Conservation (phyloP, 2,888 invertebrate genomes). For the Melanargia galathea region DNA sequence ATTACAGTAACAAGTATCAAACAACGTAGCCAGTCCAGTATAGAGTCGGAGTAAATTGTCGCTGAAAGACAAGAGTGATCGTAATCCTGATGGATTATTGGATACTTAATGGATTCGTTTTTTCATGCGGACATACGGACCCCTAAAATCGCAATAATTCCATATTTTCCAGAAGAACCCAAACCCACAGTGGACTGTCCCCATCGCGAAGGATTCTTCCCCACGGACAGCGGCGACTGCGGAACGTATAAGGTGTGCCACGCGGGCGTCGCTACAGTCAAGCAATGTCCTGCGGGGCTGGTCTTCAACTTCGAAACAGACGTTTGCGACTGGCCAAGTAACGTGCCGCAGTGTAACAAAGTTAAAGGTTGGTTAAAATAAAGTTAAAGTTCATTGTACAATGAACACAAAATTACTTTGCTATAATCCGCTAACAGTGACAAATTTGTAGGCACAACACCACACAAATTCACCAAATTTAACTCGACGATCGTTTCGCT, state of each 20-base stretch:
- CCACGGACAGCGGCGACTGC: constrained; percentile 54
- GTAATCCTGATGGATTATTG: no score
- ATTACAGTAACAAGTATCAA: no score
- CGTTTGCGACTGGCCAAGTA: constrained; percentile 63
- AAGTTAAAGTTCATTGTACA: no score
- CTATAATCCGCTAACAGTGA: no score
- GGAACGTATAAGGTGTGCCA: constrained; percentile 60
- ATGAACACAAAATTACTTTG: background rate
- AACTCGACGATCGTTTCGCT: no score
- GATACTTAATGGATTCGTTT: no score
- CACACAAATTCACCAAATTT: no score
- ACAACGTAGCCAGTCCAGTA: no score
- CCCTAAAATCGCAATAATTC: background rate
- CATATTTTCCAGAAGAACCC: constrained; percentile 38
- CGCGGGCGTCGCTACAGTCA: constrained; percentile 54
- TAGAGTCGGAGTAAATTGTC: no score
- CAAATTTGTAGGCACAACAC: no score
- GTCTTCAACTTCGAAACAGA: constrained; percentile 54
- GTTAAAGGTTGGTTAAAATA: constrained; percentile 1
- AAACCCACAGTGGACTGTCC: constrained; percentile 45
- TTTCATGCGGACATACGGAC: no score
- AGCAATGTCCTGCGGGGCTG: constrained; percentile 62
- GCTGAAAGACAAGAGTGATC: no score
- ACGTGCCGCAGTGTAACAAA: constrained; percentile 60
- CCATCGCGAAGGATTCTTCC: constrained; percentile 54